Evolutionary conservation across 2,113 vertebrate species (phyloP).

Genomic region (Odocoileus virginianus): DNA sequence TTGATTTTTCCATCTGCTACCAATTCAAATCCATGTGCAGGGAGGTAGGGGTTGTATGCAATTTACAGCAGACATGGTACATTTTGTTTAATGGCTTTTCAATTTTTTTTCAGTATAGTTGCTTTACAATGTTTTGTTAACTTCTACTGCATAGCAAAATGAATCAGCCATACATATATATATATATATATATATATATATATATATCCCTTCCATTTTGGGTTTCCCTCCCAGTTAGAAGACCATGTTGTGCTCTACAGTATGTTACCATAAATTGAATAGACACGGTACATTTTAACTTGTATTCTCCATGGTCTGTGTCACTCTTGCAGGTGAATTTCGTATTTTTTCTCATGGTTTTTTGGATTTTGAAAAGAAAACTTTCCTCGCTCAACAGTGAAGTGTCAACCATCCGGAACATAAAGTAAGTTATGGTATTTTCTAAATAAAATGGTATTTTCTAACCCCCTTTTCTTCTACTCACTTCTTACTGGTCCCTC

Average conservation of each 20-base stretch:
- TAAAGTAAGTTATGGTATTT: constrained; percentile 38
- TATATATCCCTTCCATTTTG: background rate
- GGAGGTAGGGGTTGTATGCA: background rate
- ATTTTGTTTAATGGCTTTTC: background rate
- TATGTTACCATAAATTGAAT: background rate
- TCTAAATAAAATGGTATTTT: background rate
- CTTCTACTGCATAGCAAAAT: background rate
- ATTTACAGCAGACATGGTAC: background rate
- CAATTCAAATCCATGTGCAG: background rate
- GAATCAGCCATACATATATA: background rate
- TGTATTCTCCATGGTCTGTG: background rate
- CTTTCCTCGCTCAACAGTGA: constrained; percentile 69
- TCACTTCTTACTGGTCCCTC: background rate
- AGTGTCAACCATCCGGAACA: constrained; percentile 68
- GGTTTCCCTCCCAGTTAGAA: background rate
- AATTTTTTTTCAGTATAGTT: background rate
- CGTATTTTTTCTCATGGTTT: constrained; percentile 45
- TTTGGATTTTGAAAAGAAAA: constrained; percentile 62
- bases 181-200: background rate
- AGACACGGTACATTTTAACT: background rate
- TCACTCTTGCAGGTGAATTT: constrained; percentile 57
- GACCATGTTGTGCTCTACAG: background rate
- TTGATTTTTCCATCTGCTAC: background rate
- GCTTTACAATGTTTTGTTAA: background rate
- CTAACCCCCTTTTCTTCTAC: background rate